phyloP scores from a whole-genome alignment of 2,888 invertebrate species.

The Rhopalosiphum nymphaeae region DNA sequence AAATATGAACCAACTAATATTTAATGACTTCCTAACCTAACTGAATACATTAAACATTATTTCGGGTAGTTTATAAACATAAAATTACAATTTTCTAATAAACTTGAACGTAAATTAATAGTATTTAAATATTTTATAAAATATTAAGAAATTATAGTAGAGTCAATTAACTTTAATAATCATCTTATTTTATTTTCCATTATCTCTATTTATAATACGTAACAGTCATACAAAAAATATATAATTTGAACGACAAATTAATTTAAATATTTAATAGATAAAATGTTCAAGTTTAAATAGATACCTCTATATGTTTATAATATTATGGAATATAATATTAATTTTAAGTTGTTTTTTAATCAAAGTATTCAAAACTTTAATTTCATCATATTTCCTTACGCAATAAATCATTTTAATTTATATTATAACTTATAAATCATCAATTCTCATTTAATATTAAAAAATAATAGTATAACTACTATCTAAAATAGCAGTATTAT shows the following conservation, averaged over 20 bases:
- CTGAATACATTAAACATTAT: neutral
- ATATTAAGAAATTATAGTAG: neutral
- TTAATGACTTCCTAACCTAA: neutral
- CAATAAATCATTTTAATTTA: neutral
- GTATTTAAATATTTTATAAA: neutral
- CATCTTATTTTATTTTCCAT: neutral
- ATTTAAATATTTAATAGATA: neutral
- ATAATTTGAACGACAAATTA: neutral
- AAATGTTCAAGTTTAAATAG: neutral
- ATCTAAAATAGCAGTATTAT: neutral
- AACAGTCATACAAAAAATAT: neutral
- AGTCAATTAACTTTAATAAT: neutral
- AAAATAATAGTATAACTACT: neutral
- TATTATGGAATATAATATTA: neutral
- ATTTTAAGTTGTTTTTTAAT: neutral
- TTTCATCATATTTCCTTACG: neutral
- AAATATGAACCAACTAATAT: neutral
- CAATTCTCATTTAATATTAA: neutral
- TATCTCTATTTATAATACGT: neutral
- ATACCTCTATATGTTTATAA: neutral
- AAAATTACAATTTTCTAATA: neutral
- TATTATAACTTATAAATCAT: neutral
- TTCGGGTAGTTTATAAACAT: neutral
- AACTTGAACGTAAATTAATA: neutral
- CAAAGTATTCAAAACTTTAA: neutral